Base-by-base conservation (phyloP, 2,888 invertebrate species). In the Bhutanitis thaidina region DNA sequence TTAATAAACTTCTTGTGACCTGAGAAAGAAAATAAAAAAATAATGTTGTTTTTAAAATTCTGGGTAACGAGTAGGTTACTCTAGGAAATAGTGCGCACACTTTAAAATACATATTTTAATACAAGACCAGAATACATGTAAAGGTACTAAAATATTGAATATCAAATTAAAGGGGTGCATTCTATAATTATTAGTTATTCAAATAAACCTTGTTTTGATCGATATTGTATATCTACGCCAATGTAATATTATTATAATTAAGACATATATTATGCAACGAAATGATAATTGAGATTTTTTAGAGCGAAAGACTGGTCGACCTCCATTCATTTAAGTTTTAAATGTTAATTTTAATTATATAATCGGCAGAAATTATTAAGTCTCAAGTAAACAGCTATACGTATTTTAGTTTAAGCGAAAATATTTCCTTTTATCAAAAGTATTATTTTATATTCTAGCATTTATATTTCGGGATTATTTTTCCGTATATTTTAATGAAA, bases 271-370 rank as follows among this genome's bases (percentile, higher is more conserved):
- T 15, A 44, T 15, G 25, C 14, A 36, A 45, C 14, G n/a, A 39
- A 20, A 41, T 25, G 35, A 13, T 34, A 12, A 34, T 30, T n/a
- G 1, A 30, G 30, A 12, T 12, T 40, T 50, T 40, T 39, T 29
- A 32, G 5, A 45, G 36, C 45, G 45, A 51, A 51, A 46, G 30
- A 51, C 51, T 51, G 51, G 51, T 51, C 51, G 51, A 51, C 51
- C 51, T 36, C 40, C 29, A 13, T 10, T 45, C 10, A 36, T 27
- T 38, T 34, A 45, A 7, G 15, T 46, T 12, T 13, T n/a, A 12
- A 37, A 29, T 2, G 9, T 44, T 34, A 44, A 27, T 50, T 32
- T 50, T 37, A 41, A 30, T 40, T 44, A 34, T 34, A 13, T 34
- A 34, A 34, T 12, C 10, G 4, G 30, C 10, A 30, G n/a, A n/a